phyloP scores from a whole-genome alignment of 1,140 invertebrate genomes.

The Conus ventricosus region DNA sequence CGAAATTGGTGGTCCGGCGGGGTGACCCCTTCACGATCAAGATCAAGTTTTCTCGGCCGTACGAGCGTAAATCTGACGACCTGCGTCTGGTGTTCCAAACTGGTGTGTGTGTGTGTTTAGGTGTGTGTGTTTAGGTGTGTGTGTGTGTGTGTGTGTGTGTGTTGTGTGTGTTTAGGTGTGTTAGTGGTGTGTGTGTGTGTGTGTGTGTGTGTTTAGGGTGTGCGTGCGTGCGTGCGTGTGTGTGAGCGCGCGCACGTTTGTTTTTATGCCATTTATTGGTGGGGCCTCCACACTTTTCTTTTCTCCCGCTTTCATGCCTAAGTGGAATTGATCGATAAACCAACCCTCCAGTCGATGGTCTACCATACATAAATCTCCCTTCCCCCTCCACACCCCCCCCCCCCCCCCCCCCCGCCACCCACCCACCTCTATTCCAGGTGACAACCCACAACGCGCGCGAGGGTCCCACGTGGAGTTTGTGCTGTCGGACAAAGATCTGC shows the following conservation, averaged over 20 bases:
- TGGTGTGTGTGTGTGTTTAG: not conserved
- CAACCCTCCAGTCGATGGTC: no score
- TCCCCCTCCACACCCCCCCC: no score
- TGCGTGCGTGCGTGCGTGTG: not conserved
- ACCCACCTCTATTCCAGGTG: no score
- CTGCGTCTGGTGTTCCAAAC: no score
- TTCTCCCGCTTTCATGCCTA: not conserved
- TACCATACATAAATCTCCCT: no score
- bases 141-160: slow-evolving; percentile 7
- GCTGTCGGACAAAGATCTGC: slow-evolving; percentile 75
- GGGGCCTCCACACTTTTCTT: not conserved
- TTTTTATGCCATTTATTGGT: no score
- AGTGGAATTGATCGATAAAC: not conserved
- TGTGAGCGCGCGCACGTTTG: not conserved
- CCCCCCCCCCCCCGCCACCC: no score
- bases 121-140: not conserved
- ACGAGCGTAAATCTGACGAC: not conserved
- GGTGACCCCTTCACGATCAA: no score
- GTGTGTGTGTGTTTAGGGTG: no score
- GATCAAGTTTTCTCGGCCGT: not conserved
- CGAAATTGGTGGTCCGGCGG: no score
- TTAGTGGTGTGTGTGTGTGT: not conserved
- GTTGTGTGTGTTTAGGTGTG: no score
- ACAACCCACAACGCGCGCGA: slow-evolving; percentile 81
- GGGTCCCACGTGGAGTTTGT: slow-evolving; percentile 86